These are phyloP conservation scores for Balanococcus diminutus DNA, from an alignment of 2,888 invertebrate species.

Conservation along the genomic window DNA sequence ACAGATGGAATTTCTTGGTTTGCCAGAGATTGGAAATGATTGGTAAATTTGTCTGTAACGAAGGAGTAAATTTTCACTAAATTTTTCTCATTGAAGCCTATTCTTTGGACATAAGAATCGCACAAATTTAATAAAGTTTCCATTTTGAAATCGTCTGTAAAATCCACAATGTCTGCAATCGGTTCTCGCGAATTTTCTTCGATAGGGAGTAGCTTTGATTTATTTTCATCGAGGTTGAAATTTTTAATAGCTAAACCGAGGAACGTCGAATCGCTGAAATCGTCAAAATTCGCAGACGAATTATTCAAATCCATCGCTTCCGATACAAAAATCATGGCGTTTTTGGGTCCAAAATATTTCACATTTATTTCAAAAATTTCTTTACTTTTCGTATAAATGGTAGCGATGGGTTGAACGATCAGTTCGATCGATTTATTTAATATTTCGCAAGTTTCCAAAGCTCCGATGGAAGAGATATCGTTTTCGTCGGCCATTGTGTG, in stretches of 20 bases:
- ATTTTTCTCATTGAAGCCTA: not conserved
- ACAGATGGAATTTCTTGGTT: not conserved
- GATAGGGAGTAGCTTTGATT: not conserved
- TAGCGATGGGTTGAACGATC: not conserved
- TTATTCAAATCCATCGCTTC: not conserved
- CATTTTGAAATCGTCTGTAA: not conserved
- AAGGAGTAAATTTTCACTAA: not conserved
- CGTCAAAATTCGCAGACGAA: too few relatives aligned
- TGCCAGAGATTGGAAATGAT: not conserved
- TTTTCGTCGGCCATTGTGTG: not conserved
- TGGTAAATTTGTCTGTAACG: not conserved
- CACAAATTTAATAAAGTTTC: not conserved
- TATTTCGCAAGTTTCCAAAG: not conserved
- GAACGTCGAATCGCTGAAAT: not conserved
- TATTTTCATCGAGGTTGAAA: not conserved
- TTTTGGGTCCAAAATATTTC: not conserved
- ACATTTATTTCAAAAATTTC: not conserved
- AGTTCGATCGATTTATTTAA: not conserved
- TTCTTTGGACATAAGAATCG: not conserved
- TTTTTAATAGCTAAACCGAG: not conserved
- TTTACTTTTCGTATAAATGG: not conserved
- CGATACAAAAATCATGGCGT: not conserved
- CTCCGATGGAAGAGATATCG: not conserved
- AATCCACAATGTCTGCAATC: not conserved
- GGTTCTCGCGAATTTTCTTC: not conserved